A percentile compares a stretch with the other conserved stretches of the same genome.
Evolutionary conservation across 1,140 invertebrate genomes (phyloP).

Genomic region (Heliothis virescens): DNA sequence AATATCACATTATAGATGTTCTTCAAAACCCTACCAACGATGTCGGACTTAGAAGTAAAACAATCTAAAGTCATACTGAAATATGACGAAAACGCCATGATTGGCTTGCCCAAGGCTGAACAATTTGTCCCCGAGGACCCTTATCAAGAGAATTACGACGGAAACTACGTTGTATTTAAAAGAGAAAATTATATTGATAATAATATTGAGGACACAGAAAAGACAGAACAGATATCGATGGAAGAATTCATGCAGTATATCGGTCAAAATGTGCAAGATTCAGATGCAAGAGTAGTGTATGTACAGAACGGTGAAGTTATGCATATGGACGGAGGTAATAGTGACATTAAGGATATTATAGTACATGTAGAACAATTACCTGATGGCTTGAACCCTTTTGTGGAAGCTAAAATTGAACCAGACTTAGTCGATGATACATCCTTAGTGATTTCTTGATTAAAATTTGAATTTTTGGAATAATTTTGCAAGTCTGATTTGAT

Average conservation of each 20-base stretch:
- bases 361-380: background rate
- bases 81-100: conserved; percentile 48
- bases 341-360: background rate
- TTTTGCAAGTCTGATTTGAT: too few relatives aligned
- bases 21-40: conserved; percentile 70
- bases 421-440: too few relatives aligned
- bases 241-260: conserved; percentile 35
- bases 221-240: background rate
- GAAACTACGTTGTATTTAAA: background rate
- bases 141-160: background rate
- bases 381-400: background rate
- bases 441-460: too few relatives aligned
- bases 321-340: background rate
- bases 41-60: conserved; percentile 63
- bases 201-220: background rate
- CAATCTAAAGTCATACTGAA: conserved; percentile 70
- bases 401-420: background rate
- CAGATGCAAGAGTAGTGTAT: conserved; percentile 1
- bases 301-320: conserved; percentile 45
- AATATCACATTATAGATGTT: conserved; percentile 70
- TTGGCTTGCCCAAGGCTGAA: background rate
- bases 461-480: too few relatives aligned
- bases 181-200: background rate
- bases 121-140: too few relatives aligned
- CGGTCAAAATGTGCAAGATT: background rate